Evolutionary conservation across 2,113 vertebrate genomes (phyloP).

Genomic region (Mesoclemmys tuberculata): DNA sequence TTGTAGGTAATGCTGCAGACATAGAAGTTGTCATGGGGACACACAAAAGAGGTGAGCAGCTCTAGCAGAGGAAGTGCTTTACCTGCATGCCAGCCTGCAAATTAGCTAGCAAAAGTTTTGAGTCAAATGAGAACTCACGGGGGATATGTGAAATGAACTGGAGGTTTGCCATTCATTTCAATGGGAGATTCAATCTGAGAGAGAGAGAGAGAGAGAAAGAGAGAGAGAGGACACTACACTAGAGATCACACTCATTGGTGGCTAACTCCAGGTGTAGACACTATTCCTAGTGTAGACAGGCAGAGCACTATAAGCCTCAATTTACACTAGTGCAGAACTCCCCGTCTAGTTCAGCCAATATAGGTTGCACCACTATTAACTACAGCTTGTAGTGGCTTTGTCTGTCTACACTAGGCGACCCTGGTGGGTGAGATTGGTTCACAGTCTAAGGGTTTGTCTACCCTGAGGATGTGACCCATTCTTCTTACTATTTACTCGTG

Average conservation of each 20-base stretch:
- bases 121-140: not conserved
- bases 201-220: not conserved
- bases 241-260: not conserved
- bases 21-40: constrained; percentile 69
- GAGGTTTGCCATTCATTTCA: not conserved
- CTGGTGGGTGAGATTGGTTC: not conserved
- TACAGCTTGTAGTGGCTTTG: not conserved
- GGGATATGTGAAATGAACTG: fast-evolving
- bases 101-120: constrained; percentile 16
- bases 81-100: constrained; percentile 1
- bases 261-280: not conserved
- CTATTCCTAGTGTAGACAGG: not conserved
- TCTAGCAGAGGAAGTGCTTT: not conserved
- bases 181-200: not conserved
- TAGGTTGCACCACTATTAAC: not conserved
- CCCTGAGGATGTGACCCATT: not conserved
- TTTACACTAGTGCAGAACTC: not conserved
- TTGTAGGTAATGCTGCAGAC: not conserved
- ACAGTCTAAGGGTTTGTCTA: not conserved
- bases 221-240: not conserved
- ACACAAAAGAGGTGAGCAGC: not conserved
- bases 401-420: not conserved
- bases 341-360: not conserved
- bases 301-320: not conserved
- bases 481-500: not conserved